Evolutionary conservation across 2,888 invertebrate species (phyloP).

Genomic region (Mystacides longicornis): DNA sequence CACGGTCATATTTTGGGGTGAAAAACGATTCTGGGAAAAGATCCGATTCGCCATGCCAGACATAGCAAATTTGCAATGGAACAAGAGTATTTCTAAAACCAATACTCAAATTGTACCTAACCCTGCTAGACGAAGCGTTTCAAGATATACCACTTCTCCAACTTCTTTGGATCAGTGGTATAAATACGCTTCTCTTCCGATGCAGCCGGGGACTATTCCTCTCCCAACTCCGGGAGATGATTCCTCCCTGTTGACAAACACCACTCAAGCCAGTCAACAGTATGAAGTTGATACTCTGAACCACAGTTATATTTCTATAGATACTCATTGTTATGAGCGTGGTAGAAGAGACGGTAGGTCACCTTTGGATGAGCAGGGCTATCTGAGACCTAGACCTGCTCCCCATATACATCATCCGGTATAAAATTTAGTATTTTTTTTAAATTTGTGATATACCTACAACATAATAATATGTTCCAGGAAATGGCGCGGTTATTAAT

Average conservation of each 20-base stretch:
- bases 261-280: slow-evolving; percentile 54
- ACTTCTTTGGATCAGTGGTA: slow-evolving; percentile 66
- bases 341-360: slow-evolving; percentile 44
- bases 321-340: slow-evolving; percentile 49
- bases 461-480: neutral
- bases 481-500: no score
- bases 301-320: slow-evolving; percentile 62
- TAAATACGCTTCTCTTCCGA: slow-evolving; percentile 56
- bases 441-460: neutral
- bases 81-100: slow-evolving; percentile 45
- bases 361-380: slow-evolving; percentile 47
- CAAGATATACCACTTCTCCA: slow-evolving; percentile 65
- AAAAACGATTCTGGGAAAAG: slow-evolving; percentile 86
- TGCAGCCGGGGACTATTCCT: slow-evolving; percentile 28
- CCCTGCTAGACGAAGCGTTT: slow-evolving; percentile 50
- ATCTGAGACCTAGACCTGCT: slow-evolving; percentile 45
- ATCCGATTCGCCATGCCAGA: slow-evolving; percentile 78
- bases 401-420: slow-evolving; percentile 15
- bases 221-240: slow-evolving; percentile 50
- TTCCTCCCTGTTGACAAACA: slow-evolving; percentile 54
- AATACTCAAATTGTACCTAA: slow-evolving; percentile 48
- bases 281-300: slow-evolving; percentile 58
- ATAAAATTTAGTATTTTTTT: neutral
- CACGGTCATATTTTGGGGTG: slow-evolving; percentile 69
- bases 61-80: slow-evolving; percentile 54